Evolutionary conservation across 1,140 invertebrate species (phyloP), one percentile per base, ranked within the genome.

Genomic region (Gonioctena quinquepunctata): DNA sequence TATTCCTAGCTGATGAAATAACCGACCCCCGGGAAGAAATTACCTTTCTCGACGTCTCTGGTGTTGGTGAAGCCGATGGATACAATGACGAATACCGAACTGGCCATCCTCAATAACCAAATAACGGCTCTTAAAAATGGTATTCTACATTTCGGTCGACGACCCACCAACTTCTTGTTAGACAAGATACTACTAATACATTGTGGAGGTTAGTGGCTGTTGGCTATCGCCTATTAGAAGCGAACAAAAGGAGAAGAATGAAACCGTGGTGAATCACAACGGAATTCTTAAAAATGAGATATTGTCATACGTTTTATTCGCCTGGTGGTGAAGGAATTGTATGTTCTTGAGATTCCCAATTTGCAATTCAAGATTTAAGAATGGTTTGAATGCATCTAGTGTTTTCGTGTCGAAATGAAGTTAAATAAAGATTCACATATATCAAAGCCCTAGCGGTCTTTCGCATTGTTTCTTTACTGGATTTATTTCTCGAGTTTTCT

Each of bases 131-230:
- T 75, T 70, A 63, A 72, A 74, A 75, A 73, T 76, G 50, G 26
- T 75, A 72, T 61, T 73, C 74, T 69, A 76, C 61, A 73, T 76
- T 76, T 76, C 71, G 74, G 74, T 76, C 74, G 69, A 50, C 69
- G 74, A 76, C 74, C 74, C 66, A 65, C 33, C 7, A n/a, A 19
- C 21, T 7, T 60, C 61, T 63, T 63, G 33, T 63, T 48, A 28
- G 19, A 19, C 61, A 25, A 8, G 33, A 49, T 48, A 33, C 19
- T n/a, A 27, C 27, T 19, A 26, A 28, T 28, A 42, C 42, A 22
- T 63, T 63, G 61, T 63, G 61, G 42, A 48, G 61, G 61, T 48
- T 59, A 63, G 61, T 42, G 28, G 61, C 61, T 28, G 16, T 8
- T 6, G 23, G 33, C 33, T n/a, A 42, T 42, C 16, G 16, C 11